Evolutionary conservation across 2,888 invertebrate genomes (phyloP), one percentile per base, ranked within the genome.

Genomic region (Reticulitermes lucifugus): DNA sequence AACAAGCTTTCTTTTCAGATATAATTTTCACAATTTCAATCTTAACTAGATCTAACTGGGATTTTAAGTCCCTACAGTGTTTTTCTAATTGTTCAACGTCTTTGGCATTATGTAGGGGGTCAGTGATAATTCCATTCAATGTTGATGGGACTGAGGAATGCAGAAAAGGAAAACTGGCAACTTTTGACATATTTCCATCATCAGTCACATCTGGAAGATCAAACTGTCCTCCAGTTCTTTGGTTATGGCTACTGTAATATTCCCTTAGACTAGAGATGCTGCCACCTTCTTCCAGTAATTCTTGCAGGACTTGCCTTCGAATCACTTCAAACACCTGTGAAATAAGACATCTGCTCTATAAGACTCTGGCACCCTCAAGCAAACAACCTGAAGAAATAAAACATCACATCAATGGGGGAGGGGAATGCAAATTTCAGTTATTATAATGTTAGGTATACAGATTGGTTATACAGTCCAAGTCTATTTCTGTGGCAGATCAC

Each of bases 1-100:
- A 89, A 83, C 89, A 89, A n/a, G 88, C 88, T 86, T 88, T 88
- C 85, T 89, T 89, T 84, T 89, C 90, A 0, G 88, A 88, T 9
- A 90, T 86, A 43, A 90, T 88, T 83, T 88, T 89, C 18, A 89
- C 88, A 70, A 90, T 89, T 84, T 90, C 89, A 51, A 88, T 87
- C 85, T 89, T 89, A 21, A 89, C 88, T 60, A 87, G 85, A 83
- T 88, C 89, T 84, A 89, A 87, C 71, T 89, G 88, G 14, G 86
- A 87, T 85, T 88, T 88, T 80, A 89, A 86, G 43, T 89, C 88
- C 82, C 87, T 87, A 83, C 89, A 89, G 65, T 89, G 88, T 82
- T 88, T 86, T 82, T 88, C 88, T 73, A 89, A 85, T 80, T 87
- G 85, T 81, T 87, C 86, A 18, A 86, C 85, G 51, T 85, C 86